A percentile compares a stretch with the other conserved stretches of the same genome.
Conservation (phyloP, 2,888 invertebrate species). For the Scaptomyza tumidula region DNA sequence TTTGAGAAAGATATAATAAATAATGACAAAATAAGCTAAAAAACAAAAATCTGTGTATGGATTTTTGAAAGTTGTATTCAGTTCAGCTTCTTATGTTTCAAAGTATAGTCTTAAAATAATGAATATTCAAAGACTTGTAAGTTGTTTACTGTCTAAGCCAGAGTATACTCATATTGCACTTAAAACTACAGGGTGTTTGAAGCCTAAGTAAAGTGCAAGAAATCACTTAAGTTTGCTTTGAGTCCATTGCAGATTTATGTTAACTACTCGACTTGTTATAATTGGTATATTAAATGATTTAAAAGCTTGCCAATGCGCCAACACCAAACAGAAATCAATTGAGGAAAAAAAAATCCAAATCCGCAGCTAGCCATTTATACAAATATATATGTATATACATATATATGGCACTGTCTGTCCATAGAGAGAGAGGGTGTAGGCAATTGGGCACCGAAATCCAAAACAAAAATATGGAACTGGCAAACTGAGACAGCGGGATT, state of each 20-base stretch:
- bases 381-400: conserved; percentile 13
- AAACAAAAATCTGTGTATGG: too few relatives aligned
- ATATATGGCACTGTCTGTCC: conserved; percentile 38
- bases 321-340: conserved; percentile 78
- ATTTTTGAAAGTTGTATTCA: too few relatives aligned
- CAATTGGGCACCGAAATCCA: conserved; percentile 43
- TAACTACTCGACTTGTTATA: conserved; percentile 83
- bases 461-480: conserved; percentile 53
- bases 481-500: conserved; percentile 2
- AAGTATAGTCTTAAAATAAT: too few relatives aligned
- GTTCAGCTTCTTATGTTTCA: too few relatives aligned
- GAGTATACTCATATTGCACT: neutral
- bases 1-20: too few relatives aligned
- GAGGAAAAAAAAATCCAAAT: conserved; percentile 30
- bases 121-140: too few relatives aligned
- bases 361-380: conserved; percentile 43
- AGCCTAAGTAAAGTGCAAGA: conserved; percentile 53
- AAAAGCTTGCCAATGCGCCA: conserved; percentile 78
- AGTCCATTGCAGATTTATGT: conserved; percentile 80
- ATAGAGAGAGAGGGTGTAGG: conserved; percentile 59
- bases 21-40: too few relatives aligned
- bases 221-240: conserved; percentile 72
- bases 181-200: conserved; percentile 18
- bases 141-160: neutral
- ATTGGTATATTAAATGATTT: conserved; percentile 84